Evolutionary conservation across 1,140 invertebrate species (phyloP), one percentile per base, ranked within the genome.

Genomic region (Heliothis virescens): DNA sequence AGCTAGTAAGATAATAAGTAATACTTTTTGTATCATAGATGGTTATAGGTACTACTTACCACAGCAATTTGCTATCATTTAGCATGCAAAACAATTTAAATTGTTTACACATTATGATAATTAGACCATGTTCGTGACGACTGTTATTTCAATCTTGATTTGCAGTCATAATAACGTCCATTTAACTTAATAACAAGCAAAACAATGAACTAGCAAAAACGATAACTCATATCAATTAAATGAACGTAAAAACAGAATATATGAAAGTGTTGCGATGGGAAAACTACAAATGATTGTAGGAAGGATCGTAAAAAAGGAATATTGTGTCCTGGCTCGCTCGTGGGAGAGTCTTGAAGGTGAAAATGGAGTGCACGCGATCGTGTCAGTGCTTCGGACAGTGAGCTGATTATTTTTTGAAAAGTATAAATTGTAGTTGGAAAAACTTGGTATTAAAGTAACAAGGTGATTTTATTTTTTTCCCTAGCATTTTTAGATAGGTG

Each of bases 161-260:
- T 11, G 10, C 18, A 59, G 21, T 26, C 57, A 3, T 60, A 13
- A 60, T 26, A 60, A 60, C 21, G 2, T 29, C 12, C 12, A 29
- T 60, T 29, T 60, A 29, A 3, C 21, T 60, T 26, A 29, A 29
- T 60, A 60, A 15, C 57, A 60, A 60, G 21, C 29, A 21, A 60
- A 26, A 60, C 57, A 60, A 60, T 60, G 21, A 26, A 18, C 21
- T 26, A 29, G 12, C 21, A 60, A 60, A 60, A 60, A 60, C 57
- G 21, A 60, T 26, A 29, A 26, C 57, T 26, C 57, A 60, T 29
- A 60, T 13, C 57, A 60, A 60, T 26, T 26, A 60, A 15, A 29
- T 11, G 21, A 1, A 60, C 11, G 26, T 29, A 60, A 60, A 60
- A 60, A 60, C 57, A 13, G 13, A 12, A 60, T 12, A 13, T 29